Evolutionary conservation across 2,113 vertebrate genomes (phyloP).

Genomic region (Lamprotornis superbus): DNA sequence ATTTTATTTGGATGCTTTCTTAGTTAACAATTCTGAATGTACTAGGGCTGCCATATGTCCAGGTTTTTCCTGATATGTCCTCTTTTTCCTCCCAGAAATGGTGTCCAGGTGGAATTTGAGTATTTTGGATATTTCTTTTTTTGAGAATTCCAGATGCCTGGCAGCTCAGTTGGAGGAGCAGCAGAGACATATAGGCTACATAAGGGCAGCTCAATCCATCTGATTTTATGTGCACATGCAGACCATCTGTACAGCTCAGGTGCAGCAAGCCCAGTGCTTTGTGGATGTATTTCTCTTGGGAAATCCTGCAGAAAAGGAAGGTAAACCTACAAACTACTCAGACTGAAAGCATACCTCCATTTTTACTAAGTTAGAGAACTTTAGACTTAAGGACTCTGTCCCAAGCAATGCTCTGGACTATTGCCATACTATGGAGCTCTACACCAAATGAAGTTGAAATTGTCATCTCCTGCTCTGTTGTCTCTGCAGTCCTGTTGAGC

Average conservation of each 20-base stretch:
- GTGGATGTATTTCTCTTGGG: not conserved
- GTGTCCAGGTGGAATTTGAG: not conserved
- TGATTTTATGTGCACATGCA: constrained; percentile 10
- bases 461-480: not conserved
- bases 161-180: not conserved
- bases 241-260: constrained; percentile 31
- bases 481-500: not conserved
- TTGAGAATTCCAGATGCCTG: constrained; percentile 41
- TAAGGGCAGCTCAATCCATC: constrained; percentile 5
- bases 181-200: not conserved
- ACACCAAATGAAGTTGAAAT: not conserved
- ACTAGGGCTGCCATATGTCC: not conserved
- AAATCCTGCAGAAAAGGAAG: not conserved
- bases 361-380: constrained; percentile 7
- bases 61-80: not conserved
- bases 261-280: constrained; percentile 1
- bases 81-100: not conserved
- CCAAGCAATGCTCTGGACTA: not conserved
- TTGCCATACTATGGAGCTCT: not conserved
- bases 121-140: not conserved
- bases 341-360: not conserved
- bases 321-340: not conserved
- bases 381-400: not conserved
- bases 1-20: constrained; percentile 42
- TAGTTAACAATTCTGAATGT: not conserved